Percentiles rank a stretch among this genome's conserved stretches.
phyloP scores from a whole-genome alignment of 92 coral and sea anemone species.

The Meandrina meandrites region DNA sequence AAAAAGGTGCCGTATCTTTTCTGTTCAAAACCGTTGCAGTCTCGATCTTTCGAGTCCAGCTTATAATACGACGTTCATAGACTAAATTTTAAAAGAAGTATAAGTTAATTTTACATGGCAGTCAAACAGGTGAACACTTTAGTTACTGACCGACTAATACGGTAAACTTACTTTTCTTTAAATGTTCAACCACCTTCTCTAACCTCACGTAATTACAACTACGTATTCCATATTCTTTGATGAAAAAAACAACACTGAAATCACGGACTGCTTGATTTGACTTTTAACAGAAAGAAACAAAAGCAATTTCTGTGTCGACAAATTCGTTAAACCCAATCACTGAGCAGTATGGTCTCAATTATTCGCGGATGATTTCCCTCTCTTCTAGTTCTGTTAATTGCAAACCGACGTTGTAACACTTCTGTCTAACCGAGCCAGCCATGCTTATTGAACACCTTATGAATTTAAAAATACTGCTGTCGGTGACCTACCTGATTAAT shows the following conservation, averaged over 20 bases:
- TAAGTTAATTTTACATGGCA: background rate
- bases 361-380: background rate
- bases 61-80: background rate
- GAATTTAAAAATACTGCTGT: background rate
- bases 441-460: background rate
- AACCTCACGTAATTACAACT: background rate
- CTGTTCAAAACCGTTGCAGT: background rate
- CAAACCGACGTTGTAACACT: background rate
- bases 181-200: background rate
- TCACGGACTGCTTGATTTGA: background rate
- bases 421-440: background rate
- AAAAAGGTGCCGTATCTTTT: background rate
- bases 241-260: background rate
- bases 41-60: background rate
- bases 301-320: background rate
- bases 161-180: background rate
- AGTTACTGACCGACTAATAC: background rate
- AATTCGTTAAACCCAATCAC: background rate
- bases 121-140: background rate
- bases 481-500: constrained; percentile 32
- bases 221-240: background rate
- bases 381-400: background rate
- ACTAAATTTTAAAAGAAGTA: background rate
- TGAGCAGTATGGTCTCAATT: background rate
- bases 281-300: background rate